Conservation (phyloP, 2,113 vertebrate species). For the Spea multiplicata region DNA sequence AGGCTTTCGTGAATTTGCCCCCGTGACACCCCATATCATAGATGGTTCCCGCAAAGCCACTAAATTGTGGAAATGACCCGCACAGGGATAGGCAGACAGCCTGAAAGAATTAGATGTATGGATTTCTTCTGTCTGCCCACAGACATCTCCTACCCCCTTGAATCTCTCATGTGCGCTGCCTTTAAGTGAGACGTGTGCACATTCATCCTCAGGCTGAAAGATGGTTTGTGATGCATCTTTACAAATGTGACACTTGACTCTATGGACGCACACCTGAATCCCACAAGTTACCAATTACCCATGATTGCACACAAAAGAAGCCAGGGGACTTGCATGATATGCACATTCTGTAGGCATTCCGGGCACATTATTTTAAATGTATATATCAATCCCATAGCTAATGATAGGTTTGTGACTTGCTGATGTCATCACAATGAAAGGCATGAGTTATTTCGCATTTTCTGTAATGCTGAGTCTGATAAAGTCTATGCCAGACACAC, state of each 20-base stretch:
- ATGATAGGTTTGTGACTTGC: slow-evolving; percentile 38
- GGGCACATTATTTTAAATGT: slow-evolving; percentile 13
- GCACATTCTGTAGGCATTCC: slow-evolving; percentile 24
- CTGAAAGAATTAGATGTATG: background rate
- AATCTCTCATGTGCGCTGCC: background rate
- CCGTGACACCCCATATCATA: no score
- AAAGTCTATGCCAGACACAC: slow-evolving; percentile 9
- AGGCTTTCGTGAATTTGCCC: no score
- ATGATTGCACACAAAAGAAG: slow-evolving; percentile 25
- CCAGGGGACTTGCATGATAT: slow-evolving; percentile 3
- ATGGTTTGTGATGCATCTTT: background rate
- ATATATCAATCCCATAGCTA: slow-evolving; percentile 34
- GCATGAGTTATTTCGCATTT: slow-evolving; percentile 21
- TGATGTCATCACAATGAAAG: slow-evolving; percentile 35
- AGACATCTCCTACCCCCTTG: background rate
- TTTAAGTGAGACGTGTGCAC: slow-evolving; percentile 33
- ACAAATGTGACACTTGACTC: slow-evolving; percentile 29
- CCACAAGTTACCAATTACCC: slow-evolving; percentile 29
- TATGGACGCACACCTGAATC: slow-evolving; percentile 7
- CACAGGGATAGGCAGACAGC: no score
- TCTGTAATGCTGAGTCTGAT: slow-evolving; percentile 24
- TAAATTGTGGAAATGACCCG: no score
- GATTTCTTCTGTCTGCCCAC: background rate
- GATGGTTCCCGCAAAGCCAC: no score
- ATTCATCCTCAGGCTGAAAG: slow-evolving; percentile 21